phyloP scores from a whole-genome alignment of 1,140 invertebrate species.

The Drosophila pachea region DNA sequence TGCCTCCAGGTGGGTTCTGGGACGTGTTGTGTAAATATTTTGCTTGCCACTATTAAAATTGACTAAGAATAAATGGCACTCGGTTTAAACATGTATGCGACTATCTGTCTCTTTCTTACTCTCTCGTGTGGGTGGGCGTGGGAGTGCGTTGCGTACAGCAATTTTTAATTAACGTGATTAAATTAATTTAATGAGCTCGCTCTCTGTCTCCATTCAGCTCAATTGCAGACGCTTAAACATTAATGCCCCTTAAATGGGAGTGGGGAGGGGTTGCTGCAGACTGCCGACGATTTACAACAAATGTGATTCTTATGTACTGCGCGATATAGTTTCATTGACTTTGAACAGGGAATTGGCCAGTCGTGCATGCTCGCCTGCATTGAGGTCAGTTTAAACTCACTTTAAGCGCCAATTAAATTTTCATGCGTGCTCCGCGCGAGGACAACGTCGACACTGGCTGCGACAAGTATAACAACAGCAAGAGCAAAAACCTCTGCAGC shows the following conservation, averaged over 20 bases:
- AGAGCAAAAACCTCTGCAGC: slow-evolving; percentile 19
- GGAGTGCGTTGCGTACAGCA: slow-evolving; percentile 16
- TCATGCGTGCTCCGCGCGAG: slow-evolving; percentile 37
- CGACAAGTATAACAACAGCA: slow-evolving; percentile 14
- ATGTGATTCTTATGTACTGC: neutral
- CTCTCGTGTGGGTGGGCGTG: neutral
- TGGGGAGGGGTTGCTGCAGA: neutral
- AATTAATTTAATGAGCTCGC: slow-evolving; percentile 69
- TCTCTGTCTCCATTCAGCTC: slow-evolving; percentile 9
- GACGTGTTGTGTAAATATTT: slow-evolving; percentile 67
- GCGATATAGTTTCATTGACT: neutral
- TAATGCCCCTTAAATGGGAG: slow-evolving; percentile 10
- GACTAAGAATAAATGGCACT: slow-evolving; percentile 56
- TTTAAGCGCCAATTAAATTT: slow-evolving; percentile 71
- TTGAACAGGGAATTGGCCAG: neutral
- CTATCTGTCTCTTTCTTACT: neutral
- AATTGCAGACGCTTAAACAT: slow-evolving; percentile 29
- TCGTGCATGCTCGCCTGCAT: neutral
- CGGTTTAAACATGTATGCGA: neutral
- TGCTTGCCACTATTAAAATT: slow-evolving; percentile 60
- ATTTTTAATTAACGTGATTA: slow-evolving; percentile 73
- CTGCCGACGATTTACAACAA: too few relatives aligned
- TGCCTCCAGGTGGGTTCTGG: slow-evolving; percentile 42
- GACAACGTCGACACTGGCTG: too few relatives aligned
- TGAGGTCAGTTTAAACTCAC: slow-evolving; percentile 39